phyloP scores from a whole-genome alignment of 2,113 vertebrate genomes.

The Cyanoliseus patagonus region DNA sequence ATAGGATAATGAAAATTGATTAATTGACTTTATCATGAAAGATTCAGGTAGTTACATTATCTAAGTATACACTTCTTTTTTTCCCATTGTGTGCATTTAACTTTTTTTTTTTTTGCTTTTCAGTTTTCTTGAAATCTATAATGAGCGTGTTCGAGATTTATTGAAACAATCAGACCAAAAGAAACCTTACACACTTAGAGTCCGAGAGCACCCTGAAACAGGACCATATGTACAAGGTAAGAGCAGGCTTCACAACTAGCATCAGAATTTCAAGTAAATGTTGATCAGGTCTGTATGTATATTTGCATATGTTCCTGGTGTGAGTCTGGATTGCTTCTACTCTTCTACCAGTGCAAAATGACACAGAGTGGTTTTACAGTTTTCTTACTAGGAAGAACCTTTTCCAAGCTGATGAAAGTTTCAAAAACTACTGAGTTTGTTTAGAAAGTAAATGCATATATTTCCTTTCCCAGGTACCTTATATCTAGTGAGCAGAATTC shows the following conservation, averaged over 20 bases:
- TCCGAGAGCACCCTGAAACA: slow-evolving; percentile 82
- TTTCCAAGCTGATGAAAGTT: neutral
- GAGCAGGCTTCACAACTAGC: neutral
- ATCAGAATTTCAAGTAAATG: neutral
- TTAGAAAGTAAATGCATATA: neutral
- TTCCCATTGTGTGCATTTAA: neutral
- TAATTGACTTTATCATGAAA: neutral
- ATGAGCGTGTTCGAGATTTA: slow-evolving; percentile 93
- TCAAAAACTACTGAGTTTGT: neutral
- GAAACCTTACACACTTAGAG: slow-evolving; percentile 80
- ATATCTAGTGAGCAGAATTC: neutral
- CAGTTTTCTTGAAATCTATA: slow-evolving; percentile 98
- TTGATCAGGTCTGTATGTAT: neutral
- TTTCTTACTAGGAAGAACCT: neutral
- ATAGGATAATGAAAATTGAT: neutral
- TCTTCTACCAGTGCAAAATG: neutral
- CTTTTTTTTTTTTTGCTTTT: neutral
- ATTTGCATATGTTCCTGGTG: neutral
- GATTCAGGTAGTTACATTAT: neutral
- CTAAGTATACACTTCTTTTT: neutral
- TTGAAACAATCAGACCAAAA: slow-evolving; percentile 81
- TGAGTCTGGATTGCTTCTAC: neutral
- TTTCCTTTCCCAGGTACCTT: neutral
- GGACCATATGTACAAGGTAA: slow-evolving; percentile 96
- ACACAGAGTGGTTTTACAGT: neutral